Base-by-base conservation (phyloP, 2,888 invertebrate species). In the Heliconius cydno region DNA sequence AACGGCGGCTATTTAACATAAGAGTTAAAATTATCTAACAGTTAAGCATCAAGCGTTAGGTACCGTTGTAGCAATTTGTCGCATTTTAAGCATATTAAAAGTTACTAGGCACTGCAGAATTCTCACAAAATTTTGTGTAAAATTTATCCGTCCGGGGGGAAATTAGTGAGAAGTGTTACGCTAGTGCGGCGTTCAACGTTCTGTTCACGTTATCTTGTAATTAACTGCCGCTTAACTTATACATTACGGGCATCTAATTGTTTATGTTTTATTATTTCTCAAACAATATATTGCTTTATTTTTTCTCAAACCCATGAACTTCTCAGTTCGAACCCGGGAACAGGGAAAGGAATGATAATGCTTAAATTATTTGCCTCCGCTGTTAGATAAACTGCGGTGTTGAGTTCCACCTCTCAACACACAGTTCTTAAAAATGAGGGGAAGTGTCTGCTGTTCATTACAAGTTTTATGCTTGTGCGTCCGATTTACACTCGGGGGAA, bases 81-180 rank as follows among this genome's bases (percentile, higher is more conserved):
- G 73, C 73, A 73, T 73, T 73, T 73, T 73, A 73, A 73, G 34
- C 65, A 41, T 75, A 66, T 75, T 75, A 75, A 75, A 75, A 75
- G 75, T 75, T 66, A 65, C 25, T 75, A 75, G 65, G 75, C 75
- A 41, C 75, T 73, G 68, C 60, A 68, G 60, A 81, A 79, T 79
- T 79, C 73, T 79, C 79, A 77, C 70, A 75, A 81, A 79, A 79
- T 80, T 81, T 70, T 46, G 85, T 88, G 88, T 91, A 86, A 89
- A 93, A 94, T 95, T 93, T 94, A 94, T 94, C 88, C 85, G 87
- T 86, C 95, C 92, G 83, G 86, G 85, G 95, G 95, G 95, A 95
- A 95, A 95, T 95, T 94, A 94, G 91, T 91, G 92, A 91, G 91
- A 92, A 92, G 92, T 92, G 85, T 84, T 77, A 75, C 76, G 74